Base-by-base conservation (phyloP, 1,140 invertebrate species). In the Colletes gigas region DNA sequence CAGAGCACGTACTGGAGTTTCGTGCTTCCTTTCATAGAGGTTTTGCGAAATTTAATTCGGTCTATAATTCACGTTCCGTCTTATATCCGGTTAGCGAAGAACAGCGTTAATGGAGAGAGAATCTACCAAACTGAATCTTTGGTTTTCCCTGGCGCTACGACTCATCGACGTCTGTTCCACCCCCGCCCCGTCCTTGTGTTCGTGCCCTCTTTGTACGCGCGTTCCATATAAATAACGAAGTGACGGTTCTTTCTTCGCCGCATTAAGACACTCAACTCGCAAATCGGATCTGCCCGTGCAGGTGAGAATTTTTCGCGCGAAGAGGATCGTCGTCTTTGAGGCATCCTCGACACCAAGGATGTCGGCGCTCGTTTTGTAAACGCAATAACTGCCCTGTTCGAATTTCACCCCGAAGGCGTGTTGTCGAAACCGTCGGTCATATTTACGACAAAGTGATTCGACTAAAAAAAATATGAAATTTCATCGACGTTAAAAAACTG, bases 181-280 rank as follows among this genome's bases (percentile, higher is more conserved):
- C 7, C n/a, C 30, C 30, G 30, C 30, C 19, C 0, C 19, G 19
- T 60, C 8, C 19, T 60, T 21, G 57, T 21, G n/a, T 19, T 21
- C n/a, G 17, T 39, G n/a, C 19, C 1, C 10, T 19, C 59, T 19
- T 52, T 19, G 30, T 15, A 17, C 7, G 5, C n/a, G 47, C 21
- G 6, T 17, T 15, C 9, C 41, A 39, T 39, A 39, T 73, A 73
- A 73, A 73, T 52, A 73, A 63, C 21, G 8, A 59, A n/a, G 41
- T 14, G 41, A 59, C 39, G 17, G 30, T n/a, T 62, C 57, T 62
- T 50, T 30, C 41, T 44, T 4, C 5, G 5, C 8, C 1, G 15
- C 50, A 57, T 70, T 57, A 55, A 70, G 15, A 70, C 70, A 30
- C 14, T 47, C 17, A 10, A 21, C 41, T 30, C 8, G 17, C 4